Evolutionary conservation across 2,888 invertebrate species (phyloP).

Genomic region (Parnassius orleans): DNA sequence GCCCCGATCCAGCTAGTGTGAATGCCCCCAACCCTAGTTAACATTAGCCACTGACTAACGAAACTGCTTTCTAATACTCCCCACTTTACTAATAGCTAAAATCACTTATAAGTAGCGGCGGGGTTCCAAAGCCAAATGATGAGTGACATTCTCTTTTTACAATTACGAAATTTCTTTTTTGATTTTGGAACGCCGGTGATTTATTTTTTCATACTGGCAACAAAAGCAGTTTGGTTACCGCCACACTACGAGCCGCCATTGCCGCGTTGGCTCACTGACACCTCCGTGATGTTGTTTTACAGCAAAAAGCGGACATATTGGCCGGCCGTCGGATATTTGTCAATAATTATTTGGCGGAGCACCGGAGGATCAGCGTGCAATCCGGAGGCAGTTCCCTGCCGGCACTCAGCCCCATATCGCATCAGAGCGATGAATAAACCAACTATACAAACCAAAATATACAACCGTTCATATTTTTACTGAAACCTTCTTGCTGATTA

Average conservation of each 20-base stretch:
- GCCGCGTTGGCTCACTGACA: conserved; percentile 56
- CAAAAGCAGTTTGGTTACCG: conserved; percentile 62
- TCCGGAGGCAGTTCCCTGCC: conserved; percentile 77
- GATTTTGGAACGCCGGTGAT: conserved; percentile 63
- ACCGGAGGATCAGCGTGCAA: conserved; percentile 81
- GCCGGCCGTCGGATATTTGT: conserved; percentile 81
- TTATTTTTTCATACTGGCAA: conserved; percentile 48
- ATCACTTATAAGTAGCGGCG: conserved; percentile 57
- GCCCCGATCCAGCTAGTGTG: conserved; percentile 71
- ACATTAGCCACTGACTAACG: conserved; percentile 68
- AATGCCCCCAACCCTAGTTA: conserved; percentile 70
- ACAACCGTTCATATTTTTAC: background rate
- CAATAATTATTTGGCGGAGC: conserved; percentile 82
- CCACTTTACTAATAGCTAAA: conserved; percentile 48
- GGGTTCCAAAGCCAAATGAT: conserved; percentile 61
- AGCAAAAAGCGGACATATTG: conserved; percentile 82
- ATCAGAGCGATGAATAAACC: conserved; percentile 76
- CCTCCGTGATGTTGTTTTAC: conserved; percentile 73
- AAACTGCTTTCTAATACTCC: conserved; percentile 65
- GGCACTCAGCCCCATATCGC: conserved; percentile 77
- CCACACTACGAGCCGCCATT: conserved; percentile 33
- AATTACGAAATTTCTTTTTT: conserved; percentile 34
- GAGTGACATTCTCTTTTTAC: conserved; percentile 15
- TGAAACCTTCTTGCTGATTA: background rate
- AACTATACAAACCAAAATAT: conserved; percentile 26